Conservation (phyloP, 2,797 vertebrate genomes). For the Lutjanus campechanus region DNA sequence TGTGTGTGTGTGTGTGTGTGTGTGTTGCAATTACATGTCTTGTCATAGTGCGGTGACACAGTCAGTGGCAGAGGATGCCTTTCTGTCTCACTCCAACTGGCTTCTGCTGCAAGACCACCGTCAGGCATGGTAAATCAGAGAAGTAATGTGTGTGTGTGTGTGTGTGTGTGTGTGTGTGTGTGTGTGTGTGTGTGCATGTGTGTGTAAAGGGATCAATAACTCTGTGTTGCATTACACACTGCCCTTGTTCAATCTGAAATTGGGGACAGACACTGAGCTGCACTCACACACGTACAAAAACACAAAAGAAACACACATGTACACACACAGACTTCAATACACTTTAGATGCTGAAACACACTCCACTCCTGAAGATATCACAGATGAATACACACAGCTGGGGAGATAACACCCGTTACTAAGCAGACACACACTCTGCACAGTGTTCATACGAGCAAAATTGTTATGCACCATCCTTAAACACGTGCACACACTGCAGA, state of each 20-base stretch:
- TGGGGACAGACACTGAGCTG: constrained; percentile 16
- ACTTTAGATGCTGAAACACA: background rate
- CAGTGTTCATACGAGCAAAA: background rate
- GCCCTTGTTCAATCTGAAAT: constrained; percentile 55
- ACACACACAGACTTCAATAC: background rate
- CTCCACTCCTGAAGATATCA: constrained; percentile 1
- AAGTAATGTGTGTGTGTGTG: constrained; percentile 4
- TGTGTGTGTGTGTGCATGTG: background rate
- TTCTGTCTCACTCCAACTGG: constrained; percentile 23
- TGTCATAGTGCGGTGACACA: constrained; percentile 34
- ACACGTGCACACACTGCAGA: background rate
- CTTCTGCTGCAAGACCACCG: constrained; percentile 52
- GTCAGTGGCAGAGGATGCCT: constrained; percentile 27
- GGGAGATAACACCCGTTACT: background rate
- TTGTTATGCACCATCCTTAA: background rate
- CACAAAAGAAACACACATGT: background rate
- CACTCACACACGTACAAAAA: background rate
- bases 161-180: constrained; percentile 17
- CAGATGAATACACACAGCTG: constrained; percentile 7
- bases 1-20: constrained; percentile 8
- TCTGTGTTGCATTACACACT: constrained; percentile 42
- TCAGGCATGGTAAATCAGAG: constrained; percentile 43
- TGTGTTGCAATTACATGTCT: background rate
- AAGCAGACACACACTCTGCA: background rate
- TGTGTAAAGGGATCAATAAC: constrained; percentile 51